Conservation (phyloP, 2,113 vertebrate species). For the Bungarus multicinctus region DNA sequence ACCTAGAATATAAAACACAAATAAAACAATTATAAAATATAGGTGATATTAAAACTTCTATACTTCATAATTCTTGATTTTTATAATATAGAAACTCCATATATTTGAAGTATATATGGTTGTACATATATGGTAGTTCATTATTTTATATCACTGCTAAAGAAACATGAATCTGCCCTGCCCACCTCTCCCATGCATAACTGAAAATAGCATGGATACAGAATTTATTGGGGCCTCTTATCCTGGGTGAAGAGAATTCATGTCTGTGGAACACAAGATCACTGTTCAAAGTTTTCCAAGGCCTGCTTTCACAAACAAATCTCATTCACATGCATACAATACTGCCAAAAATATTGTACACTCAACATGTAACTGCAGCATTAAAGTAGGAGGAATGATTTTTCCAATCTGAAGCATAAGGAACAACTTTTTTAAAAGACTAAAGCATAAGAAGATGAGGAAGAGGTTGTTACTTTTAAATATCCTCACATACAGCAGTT, state of each 20-base stretch:
- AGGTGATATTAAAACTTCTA: not conserved
- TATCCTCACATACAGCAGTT: not conserved
- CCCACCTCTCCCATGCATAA: not conserved
- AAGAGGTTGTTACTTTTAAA: not conserved
- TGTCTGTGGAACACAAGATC: not conserved
- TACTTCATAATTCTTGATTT: not conserved
- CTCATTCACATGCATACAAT: not conserved
- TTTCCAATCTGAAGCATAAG: not conserved
- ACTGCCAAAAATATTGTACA: not conserved
- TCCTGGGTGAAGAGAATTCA: not conserved
- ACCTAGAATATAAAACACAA: constrained; percentile 48
- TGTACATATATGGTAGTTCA: not conserved
- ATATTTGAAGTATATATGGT: not conserved
- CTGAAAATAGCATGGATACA: not conserved
- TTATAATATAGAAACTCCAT: not conserved
- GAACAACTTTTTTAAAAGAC: not conserved
- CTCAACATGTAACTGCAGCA: not conserved
- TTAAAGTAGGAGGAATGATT: not conserved
- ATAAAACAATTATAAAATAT: not conserved
- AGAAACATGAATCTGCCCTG: not conserved
- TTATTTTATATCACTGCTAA: not conserved
- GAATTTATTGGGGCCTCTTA: not conserved
- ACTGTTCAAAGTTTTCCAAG: not conserved
- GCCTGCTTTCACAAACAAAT: not conserved
- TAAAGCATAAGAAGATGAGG: not conserved